Conservation (phyloP, 2,113 vertebrate genomes). For the Daboia siamensis region DNA sequence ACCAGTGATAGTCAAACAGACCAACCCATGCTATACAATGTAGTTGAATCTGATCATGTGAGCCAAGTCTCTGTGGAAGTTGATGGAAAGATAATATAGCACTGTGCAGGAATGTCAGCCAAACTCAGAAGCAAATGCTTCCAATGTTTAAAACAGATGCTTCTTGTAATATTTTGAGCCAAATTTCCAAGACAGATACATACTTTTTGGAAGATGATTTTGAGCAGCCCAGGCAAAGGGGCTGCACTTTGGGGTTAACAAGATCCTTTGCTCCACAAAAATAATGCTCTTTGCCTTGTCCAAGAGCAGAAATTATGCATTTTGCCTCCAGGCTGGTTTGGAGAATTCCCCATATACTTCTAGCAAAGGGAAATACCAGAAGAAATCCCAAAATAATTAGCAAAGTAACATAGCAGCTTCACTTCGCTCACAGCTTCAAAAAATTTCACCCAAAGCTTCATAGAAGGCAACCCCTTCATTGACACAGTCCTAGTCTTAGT, state of each 20-base stretch:
- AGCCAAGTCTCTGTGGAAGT: neutral
- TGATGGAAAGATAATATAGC: neutral
- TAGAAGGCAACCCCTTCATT: neutral
- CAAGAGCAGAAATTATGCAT: neutral
- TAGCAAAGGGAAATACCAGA: neutral
- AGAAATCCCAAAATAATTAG: neutral
- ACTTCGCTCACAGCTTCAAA: neutral
- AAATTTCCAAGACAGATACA: neutral
- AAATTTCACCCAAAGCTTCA: neutral
- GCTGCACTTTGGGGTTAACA: neutral
- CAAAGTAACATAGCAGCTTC: neutral
- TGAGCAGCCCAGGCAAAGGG: neutral
- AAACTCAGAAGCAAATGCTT: neutral
- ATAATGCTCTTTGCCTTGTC: neutral
- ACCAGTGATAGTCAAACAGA: neutral
- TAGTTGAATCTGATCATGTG: neutral
- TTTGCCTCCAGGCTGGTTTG: neutral
- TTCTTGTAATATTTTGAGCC: neutral
- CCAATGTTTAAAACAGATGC: neutral
- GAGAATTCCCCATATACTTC: neutral
- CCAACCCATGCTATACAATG: neutral
- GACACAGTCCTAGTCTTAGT: neutral
- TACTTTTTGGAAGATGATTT: neutral
- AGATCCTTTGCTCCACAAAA: neutral
- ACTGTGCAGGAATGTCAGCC: neutral